Percentiles rank a stretch among this genome's conserved stretches.
Conservation (phyloP, 1,140 invertebrate species). For the Trichoplusia ni region DNA sequence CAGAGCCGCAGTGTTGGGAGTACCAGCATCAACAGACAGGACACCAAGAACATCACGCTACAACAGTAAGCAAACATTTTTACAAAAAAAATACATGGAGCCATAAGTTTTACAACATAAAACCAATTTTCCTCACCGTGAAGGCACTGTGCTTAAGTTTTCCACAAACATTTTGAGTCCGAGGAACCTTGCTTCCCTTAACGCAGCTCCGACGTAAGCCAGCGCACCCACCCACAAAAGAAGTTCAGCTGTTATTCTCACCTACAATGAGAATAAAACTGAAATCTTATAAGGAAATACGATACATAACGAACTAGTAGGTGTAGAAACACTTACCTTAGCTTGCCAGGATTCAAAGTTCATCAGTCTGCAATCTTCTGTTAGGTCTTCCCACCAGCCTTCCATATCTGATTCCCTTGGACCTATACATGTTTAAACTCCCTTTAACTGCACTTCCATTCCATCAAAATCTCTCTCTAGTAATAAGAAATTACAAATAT, state of each 20-base stretch:
- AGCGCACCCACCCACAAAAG: slow-evolving; percentile 89
- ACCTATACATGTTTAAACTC: slow-evolving; percentile 6
- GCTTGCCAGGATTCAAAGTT: slow-evolving; percentile 81
- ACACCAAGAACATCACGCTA: slow-evolving; percentile 96
- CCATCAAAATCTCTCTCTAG: too few species aligned
- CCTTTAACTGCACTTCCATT: not conserved
- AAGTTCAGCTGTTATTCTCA: slow-evolving; percentile 87
- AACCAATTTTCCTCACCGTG: slow-evolving; percentile 51
- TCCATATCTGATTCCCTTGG: slow-evolving; percentile 78
- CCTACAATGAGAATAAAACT: slow-evolving; percentile 45
- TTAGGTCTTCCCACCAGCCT: slow-evolving; percentile 87
- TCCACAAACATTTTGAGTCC: slow-evolving; percentile 95
- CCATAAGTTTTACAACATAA: slow-evolving; percentile 67
- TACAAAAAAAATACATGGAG: not conserved
- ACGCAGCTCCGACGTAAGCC: slow-evolving; percentile 90
- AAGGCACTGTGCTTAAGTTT: slow-evolving; percentile 88
- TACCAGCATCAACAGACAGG: slow-evolving; percentile 92
- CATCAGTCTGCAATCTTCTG: slow-evolving; percentile 87
- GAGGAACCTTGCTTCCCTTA: slow-evolving; percentile 91
- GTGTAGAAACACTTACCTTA: slow-evolving; percentile 63
- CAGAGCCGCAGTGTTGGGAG: slow-evolving; percentile 92
- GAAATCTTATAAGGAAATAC: not conserved
- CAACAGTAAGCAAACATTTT: not conserved
- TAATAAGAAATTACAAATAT: too few species aligned
- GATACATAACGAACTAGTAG: not conserved